A percentile compares a stretch with the other conserved stretches of the same genome.
Conservation (phyloP, 2,888 invertebrate species). For the Idaea dimidiata region DNA sequence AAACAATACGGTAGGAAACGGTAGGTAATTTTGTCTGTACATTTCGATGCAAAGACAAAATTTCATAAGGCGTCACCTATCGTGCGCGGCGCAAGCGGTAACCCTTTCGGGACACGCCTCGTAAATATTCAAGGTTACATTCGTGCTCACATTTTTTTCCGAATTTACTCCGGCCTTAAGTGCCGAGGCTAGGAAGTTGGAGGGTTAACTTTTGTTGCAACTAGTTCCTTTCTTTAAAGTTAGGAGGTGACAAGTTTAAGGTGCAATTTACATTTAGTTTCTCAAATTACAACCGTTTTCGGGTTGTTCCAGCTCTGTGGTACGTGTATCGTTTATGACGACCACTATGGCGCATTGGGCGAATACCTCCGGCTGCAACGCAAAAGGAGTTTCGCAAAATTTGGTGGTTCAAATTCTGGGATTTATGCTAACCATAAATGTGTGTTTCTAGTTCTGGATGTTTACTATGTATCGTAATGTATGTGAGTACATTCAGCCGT, state of each 20-base stretch:
- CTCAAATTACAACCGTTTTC: background rate
- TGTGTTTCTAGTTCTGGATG: too few species aligned
- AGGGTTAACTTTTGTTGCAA: constrained; percentile 17
- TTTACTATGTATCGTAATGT: too few species aligned
- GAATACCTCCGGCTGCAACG: too few species aligned
- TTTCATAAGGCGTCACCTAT: constrained; percentile 56
- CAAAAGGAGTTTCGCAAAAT: too few species aligned
- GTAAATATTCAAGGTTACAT: constrained; percentile 71
- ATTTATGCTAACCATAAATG: too few species aligned
- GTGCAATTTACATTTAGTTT: background rate
- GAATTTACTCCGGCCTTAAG: constrained; percentile 52
- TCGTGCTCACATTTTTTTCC: constrained; percentile 58
- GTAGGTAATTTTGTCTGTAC: constrained; percentile 13
- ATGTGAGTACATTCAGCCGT: too few species aligned
- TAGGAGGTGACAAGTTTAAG: background rate
- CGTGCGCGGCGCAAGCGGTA: constrained; percentile 33
- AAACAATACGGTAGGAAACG: constrained; percentile 1
- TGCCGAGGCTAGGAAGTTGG: constrained; percentile 37
- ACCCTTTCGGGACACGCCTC: constrained; percentile 56
- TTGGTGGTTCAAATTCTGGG: too few species aligned
- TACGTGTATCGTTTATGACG: too few species aligned
- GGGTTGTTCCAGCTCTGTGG: too few species aligned
- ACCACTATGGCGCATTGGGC: too few species aligned
- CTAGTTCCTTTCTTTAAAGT: background rate
- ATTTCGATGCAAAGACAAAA: constrained; percentile 47